Base-by-base conservation (phyloP, 2,888 invertebrate genomes). In the Protodeltote pygarga region DNA sequence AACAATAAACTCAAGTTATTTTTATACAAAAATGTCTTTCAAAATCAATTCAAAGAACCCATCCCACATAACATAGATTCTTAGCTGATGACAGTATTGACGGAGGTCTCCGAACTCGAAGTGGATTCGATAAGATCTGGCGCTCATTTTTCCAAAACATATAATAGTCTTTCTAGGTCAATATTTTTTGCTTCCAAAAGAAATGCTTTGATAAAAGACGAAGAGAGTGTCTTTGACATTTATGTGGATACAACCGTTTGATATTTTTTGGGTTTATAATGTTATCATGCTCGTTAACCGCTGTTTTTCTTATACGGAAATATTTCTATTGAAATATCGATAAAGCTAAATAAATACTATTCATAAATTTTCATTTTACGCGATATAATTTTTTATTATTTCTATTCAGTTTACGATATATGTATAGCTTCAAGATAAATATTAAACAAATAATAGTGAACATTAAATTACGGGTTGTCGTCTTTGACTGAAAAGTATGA, bases 181-280 rank as follows among this genome's bases (percentile, higher is more conserved):
- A 35, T n/a, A n/a, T 37, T 57, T 65, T 57, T 70, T 55, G 52
- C 34, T 51, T 48, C 37, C 25, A 40, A 58, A 62, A 62, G 52
- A 57, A 60, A 51, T 35, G 45, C 51, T 72, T 65, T 71, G 65
- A 64, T 57, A 40, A 39, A 48, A 54, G 40, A 66, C 57, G 52
- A 66, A 54, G 32, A 46, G 34, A 46, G 38, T 75, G 74, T 27
- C 59, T 64, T 71, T 70, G 75, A 67, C 65, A 63, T 66, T 67
- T 54, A 65, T 69, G 42, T 47, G 58, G 54, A 57, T 55, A 46
- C 41, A 47, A 61, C 35, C 46, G 41, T 65, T 62, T 62, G 67
- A 72, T 64, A 58, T 64, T 46, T 70, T 59, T 41, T 45, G 27
- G 37, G 37, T 39, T 37, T 27, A 39, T 37, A 13, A 53, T 42